Evolutionary conservation across 2,113 vertebrate species (phyloP), one percentile per base, ranked within the genome.

Genomic region (Pterocles orientalis): DNA sequence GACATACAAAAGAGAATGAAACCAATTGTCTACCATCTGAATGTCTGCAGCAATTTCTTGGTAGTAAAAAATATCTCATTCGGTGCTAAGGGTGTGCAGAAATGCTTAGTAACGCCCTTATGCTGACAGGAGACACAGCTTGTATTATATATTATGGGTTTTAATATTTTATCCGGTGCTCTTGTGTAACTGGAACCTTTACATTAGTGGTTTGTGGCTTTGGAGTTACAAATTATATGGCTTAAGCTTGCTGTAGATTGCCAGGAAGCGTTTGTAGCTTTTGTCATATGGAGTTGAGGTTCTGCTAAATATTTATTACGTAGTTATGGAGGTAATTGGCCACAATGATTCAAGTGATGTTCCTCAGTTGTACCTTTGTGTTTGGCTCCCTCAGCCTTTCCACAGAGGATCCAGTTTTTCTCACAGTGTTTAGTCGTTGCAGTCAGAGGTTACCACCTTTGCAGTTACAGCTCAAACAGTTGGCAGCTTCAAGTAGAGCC

Each of bases 81-180:
- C 41, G 77, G 39, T 11, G 48, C 24, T 81, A 18, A 14, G 9
- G 43, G 50, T 53, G 62, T 92, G 64, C 89, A 91, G 71, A 65
- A 39, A 56, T 33, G 68, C 90, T 58, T 6, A 1, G 34, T 71
- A 86, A 68, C 48, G 60, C 57, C 73, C 48, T 70, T 24, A 71
- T 58, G 21, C 79, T 50, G 79, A 33, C 66, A 84, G 79, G 43
- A 94, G 45, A 62, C 79, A 77, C 54, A 78, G 76, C 68, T 61
- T 77, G 54, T 61, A 7, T 88, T 81, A 75, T 45, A 31, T 41
- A 66, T 71, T 21, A 39, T 0, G 75, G 64, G 43, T 66, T 91
- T 73, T 62, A 73, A 78, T 94, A 54, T 92, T 94, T 92, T 88
- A 94, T 81, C 60, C 66, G 60, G 51, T n/a, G 64, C 41, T 90